Percentiles rank a stretch among this genome's conserved stretches.
Evolutionary conservation across 2,113 vertebrate species (phyloP).

Genomic region (Sinosuthora webbiana): DNA sequence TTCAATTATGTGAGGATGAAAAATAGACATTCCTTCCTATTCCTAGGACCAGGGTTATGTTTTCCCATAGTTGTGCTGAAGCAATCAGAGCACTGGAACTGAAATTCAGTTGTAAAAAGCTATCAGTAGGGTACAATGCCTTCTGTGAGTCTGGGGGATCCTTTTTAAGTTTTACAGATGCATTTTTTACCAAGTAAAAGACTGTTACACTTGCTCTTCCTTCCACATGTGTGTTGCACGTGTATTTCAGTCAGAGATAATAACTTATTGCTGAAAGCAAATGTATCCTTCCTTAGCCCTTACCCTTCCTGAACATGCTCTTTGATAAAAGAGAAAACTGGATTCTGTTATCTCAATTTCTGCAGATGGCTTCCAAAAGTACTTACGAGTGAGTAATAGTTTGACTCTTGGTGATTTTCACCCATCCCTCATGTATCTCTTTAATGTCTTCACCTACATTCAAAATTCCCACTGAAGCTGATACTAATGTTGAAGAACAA

Average conservation of each 20-base stretch:
- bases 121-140: not conserved
- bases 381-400: not conserved
- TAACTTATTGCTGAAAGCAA: constrained; percentile 41
- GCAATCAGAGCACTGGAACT: not conserved
- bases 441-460: not conserved
- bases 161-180: constrained; percentile 24
- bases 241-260: constrained; percentile 12
- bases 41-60: not conserved
- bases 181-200: not conserved
- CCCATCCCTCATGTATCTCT: not conserved
- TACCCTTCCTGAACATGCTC: constrained; percentile 6
- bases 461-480: not conserved
- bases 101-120: not conserved
- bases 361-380: constrained; percentile 24
- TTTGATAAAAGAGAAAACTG: constrained; percentile 31
- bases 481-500: not conserved
- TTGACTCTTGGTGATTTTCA: not conserved
- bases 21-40: constrained; percentile 52
- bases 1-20: constrained; percentile 48
- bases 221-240: constrained; percentile 21
- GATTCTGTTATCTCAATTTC: constrained; percentile 7
- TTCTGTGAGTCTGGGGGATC: not conserved
- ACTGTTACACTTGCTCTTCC: not conserved
- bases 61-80: constrained; percentile 12
- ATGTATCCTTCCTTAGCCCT: constrained; percentile 6